Conservation (phyloP, 2,113 vertebrate species). For the Erinaceus europaeus region DNA sequence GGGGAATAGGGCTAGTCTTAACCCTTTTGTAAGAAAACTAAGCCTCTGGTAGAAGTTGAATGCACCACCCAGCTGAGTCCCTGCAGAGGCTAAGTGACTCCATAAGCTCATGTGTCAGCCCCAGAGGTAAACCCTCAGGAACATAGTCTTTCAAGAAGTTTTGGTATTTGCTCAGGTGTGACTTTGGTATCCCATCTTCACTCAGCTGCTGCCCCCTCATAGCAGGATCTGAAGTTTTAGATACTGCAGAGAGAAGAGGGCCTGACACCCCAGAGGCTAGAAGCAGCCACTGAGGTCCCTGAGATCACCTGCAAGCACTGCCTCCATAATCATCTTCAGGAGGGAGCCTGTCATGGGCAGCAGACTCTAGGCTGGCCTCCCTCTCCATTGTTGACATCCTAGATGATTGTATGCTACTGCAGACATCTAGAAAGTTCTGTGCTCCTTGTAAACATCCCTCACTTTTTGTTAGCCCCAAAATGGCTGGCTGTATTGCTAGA, state of each 20-base stretch:
- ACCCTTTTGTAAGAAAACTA: background rate
- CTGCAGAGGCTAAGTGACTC: background rate
- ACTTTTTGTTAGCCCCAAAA: background rate
- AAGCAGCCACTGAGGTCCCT: background rate
- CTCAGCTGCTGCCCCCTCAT: background rate
- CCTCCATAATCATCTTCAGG: no score
- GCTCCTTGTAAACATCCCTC: background rate
- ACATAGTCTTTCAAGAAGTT: background rate
- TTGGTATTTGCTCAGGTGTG: background rate
- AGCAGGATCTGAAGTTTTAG: background rate
- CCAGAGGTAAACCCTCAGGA: background rate
- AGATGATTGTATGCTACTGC: background rate
- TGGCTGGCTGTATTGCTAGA: background rate
- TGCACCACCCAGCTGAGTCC: background rate
- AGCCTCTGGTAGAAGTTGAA: conserved; percentile 18
- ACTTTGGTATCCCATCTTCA: background rate
- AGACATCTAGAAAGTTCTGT: background rate
- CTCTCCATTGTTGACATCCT: background rate
- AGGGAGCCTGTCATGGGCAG: background rate
- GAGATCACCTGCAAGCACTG: background rate
- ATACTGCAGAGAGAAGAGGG: background rate
- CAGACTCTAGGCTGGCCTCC: background rate
- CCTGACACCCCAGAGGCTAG: background rate
- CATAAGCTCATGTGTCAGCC: background rate
- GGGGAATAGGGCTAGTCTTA: background rate